A percentile compares a stretch with the other conserved stretches of the same genome.
These are phyloP conservation scores for Priocnemis perturbator DNA, from an alignment of 2,888 invertebrate species.

Conservation along the genomic window DNA sequence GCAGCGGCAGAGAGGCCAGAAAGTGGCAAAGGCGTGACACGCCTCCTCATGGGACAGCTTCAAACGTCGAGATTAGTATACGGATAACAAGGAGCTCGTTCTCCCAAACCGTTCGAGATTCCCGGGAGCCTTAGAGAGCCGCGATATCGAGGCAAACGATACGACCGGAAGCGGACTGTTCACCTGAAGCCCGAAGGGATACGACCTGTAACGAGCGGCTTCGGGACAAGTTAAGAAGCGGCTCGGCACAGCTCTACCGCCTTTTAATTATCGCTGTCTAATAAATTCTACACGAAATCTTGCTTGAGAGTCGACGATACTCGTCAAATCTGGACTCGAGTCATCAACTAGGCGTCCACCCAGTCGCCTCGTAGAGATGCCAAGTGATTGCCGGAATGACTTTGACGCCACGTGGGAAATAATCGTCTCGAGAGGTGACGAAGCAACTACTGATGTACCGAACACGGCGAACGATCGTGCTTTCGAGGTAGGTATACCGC, in stretches of 20 bases:
- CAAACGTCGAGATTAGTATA: constrained; percentile 41
- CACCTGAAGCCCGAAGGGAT: constrained; percentile 36
- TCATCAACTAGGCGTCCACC: constrained; percentile 23
- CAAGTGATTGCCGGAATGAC: constrained; percentile 26
- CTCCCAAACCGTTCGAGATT: constrained; percentile 29
- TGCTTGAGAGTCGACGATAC: constrained; percentile 36
- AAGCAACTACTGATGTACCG: no score
- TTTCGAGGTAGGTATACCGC: no score
- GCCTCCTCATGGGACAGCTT: constrained; percentile 31
- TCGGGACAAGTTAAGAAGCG: constrained; percentile 50
- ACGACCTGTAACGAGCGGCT: constrained; percentile 39
- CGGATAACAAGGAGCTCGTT: constrained; percentile 39
- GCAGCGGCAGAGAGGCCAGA: no score
- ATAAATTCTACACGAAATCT: constrained; percentile 63
- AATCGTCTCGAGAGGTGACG: not conserved
- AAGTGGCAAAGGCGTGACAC: constrained; percentile 46
- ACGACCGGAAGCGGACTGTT: constrained; percentile 50
- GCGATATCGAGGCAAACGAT: constrained; percentile 22
- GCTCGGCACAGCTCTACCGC: constrained; percentile 64
- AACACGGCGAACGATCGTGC: constrained; percentile 1
- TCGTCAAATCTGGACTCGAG: constrained; percentile 42
- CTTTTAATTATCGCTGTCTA: constrained; percentile 68
- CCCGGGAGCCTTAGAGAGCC: constrained; percentile 26
- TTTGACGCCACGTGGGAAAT: not conserved
- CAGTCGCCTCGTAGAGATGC: constrained; percentile 27